These are phyloP conservation scores for Aromia moschata DNA, from an alignment of 2,888 invertebrate genomes.

Conservation along the genomic window DNA sequence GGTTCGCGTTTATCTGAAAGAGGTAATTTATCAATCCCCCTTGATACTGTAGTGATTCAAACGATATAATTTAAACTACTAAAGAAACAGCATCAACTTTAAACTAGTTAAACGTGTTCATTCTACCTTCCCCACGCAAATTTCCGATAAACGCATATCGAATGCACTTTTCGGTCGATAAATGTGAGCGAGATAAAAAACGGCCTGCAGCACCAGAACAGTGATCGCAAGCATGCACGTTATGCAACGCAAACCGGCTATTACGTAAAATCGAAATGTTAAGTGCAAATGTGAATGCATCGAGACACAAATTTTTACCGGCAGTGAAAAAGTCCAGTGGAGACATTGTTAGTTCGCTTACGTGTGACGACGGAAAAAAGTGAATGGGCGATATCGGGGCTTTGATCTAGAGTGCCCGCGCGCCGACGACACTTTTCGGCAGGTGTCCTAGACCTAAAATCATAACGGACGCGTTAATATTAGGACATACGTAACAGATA, in stretches of 20 bases:
- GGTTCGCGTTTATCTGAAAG: too few relatives aligned
- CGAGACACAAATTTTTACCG: slow-evolving; percentile 8
- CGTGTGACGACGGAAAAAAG: slow-evolving; percentile 9
- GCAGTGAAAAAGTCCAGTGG: slow-evolving; percentile 7
- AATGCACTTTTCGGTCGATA: too few relatives aligned
- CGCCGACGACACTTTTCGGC: neutral
- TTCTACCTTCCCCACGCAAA: too few relatives aligned
- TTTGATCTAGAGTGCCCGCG: neutral
- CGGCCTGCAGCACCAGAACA: too few relatives aligned
- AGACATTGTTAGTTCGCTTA: too few relatives aligned
- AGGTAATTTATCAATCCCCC: too few relatives aligned
- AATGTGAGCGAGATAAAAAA: too few relatives aligned
- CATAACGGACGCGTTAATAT: neutral
- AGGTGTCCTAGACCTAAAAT: slow-evolving; percentile 10
- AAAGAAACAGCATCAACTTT: too few relatives aligned
- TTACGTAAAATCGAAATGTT: slow-evolving; percentile 13
- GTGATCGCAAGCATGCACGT: neutral
- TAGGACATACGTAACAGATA: neutral
- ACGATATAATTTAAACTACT: too few relatives aligned
- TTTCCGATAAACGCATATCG: too few relatives aligned
- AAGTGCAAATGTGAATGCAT: slow-evolving; percentile 15
- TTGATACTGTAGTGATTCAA: too few relatives aligned
- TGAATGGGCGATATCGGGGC: slow-evolving; percentile 11
- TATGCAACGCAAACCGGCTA: slow-evolving; percentile 5
- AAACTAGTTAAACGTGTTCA: too few relatives aligned